A percentile compares a stretch with the other conserved stretches of the same genome.
Evolutionary conservation across 2,888 invertebrate genomes (phyloP).

Genomic region (Phaedon cochleariae): DNA sequence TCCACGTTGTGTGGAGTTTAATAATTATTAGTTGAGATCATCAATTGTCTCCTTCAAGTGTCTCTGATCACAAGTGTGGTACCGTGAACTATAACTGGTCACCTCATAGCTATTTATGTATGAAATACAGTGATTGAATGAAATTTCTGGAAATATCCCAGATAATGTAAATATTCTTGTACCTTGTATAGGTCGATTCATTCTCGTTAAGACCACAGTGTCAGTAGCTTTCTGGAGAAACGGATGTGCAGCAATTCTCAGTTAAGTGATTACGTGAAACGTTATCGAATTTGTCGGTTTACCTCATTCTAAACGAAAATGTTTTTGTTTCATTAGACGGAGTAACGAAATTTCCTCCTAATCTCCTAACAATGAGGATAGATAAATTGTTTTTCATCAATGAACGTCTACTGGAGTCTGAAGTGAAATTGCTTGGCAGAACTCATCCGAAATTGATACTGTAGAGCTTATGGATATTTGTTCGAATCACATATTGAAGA

Average conservation of each 20-base stretch:
- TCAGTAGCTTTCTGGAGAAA: constrained; percentile 13
- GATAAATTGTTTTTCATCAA: constrained; percentile 15
- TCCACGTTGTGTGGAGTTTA: too few relatives aligned
- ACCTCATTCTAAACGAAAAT: constrained; percentile 12
- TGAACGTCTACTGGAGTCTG: constrained; percentile 5
- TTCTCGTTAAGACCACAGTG: neutral
- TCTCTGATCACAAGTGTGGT: too few relatives aligned
- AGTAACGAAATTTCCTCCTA: constrained; percentile 12
- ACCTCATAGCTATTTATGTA: too few relatives aligned
- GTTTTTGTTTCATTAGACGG: constrained; percentile 15
- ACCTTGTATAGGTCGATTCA: neutral
- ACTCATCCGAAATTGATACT: constrained; percentile 8
- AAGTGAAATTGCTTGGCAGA: neutral
- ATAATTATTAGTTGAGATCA: too few relatives aligned
- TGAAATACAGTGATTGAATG: too few relatives aligned
- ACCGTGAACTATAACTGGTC: too few relatives aligned
- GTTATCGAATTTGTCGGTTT: constrained; percentile 25
- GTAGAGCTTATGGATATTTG: neutral
- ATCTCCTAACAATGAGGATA: neutral
- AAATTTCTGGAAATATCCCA: too few relatives aligned
- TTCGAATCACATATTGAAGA: neutral
- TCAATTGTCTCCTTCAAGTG: too few relatives aligned
- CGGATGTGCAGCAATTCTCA: constrained; percentile 24
- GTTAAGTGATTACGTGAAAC: constrained; percentile 24
- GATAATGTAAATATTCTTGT: neutral